Base-by-base conservation (phyloP, 2,113 vertebrate species). In the Pelvicachromis taeniatus region DNA sequence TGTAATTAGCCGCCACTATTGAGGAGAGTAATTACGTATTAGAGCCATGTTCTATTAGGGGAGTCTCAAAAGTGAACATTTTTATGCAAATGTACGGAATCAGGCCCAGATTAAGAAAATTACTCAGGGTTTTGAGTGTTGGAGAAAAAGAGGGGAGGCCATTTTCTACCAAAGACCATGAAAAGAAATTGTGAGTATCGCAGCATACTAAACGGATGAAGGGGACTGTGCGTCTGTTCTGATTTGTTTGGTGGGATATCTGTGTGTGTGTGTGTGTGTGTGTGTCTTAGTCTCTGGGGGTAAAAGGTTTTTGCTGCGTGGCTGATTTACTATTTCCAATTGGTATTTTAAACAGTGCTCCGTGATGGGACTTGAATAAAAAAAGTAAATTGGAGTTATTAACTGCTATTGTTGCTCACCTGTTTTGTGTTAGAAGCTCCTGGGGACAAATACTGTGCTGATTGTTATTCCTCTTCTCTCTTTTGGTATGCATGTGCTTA, bases 1-100 rank as follows among this genome's bases (percentile, higher is more conserved):
- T 85, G 89, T 94, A 95, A 95, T 95, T 94, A 95, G 94, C 91
- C 88, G 21, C 91, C 87, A 70, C 92, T 83, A 92, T 95, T 94
- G 91, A 94, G 87, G 68, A 81, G 88, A 91, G 88, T 94, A 95
- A 95, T 95, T 94, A 89, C 56, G 86, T 87, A 92, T 94, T 94
- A 91, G 83, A 91, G 85, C 80, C 81, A 7, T 81, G 88, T 89
- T 92, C 87, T 89, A 89, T 91, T 89, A 55, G 56, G 88, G 87
- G 90, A 93, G 85, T 87, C 91, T 92, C 87, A 77, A 77, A 92
- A 92, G 93, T 90, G 92, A 88, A 93, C 79, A 92, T 95, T 93
- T 95, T 92, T 93, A 95, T 95, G 95, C 90, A 93, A 94, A 95
- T 95, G 58, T 55, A 77, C 21, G 33, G 81, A 85, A 86, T 83